Percentiles rank a stretch among this genome's conserved stretches.
Evolutionary conservation across 2,797 vertebrate species (phyloP).

Genomic region (Coccyzus lansbergi): DNA sequence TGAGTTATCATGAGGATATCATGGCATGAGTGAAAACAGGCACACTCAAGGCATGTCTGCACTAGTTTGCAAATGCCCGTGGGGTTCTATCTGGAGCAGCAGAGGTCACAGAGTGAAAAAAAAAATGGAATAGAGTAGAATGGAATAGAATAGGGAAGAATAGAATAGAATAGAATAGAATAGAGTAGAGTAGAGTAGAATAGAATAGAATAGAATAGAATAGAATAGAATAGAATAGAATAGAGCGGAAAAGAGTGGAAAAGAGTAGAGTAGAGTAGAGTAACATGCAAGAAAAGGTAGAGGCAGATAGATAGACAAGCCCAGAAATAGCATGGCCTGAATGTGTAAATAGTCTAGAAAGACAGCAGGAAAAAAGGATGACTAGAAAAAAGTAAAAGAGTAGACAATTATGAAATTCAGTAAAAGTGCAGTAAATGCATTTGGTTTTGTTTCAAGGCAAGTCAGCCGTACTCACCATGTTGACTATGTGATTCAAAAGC

Average conservation of each 20-base stretch:
- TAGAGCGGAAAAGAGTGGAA: background rate
- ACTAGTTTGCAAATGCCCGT: background rate
- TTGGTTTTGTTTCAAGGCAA: background rate
- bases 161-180: no score
- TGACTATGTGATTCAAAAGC: conserved; percentile 56
- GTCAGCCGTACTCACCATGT: conserved; percentile 5
- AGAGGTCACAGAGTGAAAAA: background rate
- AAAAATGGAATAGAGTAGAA: no score
- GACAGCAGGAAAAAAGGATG: background rate
- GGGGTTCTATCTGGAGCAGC: background rate
- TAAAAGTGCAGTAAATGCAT: background rate
- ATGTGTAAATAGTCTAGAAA: background rate
- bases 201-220: background rate
- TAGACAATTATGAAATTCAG: background rate
- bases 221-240: background rate
- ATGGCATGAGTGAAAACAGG: conserved; percentile 3
- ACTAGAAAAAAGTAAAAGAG: background rate
- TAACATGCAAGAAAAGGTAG: background rate
- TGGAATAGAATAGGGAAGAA: no score
- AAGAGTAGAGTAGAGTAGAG: no score
- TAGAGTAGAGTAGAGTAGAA: background rate
- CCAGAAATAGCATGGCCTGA: background rate
- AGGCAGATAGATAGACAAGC: background rate
- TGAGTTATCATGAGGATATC: background rate
- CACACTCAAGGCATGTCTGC: background rate